Conservation (phyloP, 2,888 invertebrate genomes). For the Amphipoea lucens region DNA sequence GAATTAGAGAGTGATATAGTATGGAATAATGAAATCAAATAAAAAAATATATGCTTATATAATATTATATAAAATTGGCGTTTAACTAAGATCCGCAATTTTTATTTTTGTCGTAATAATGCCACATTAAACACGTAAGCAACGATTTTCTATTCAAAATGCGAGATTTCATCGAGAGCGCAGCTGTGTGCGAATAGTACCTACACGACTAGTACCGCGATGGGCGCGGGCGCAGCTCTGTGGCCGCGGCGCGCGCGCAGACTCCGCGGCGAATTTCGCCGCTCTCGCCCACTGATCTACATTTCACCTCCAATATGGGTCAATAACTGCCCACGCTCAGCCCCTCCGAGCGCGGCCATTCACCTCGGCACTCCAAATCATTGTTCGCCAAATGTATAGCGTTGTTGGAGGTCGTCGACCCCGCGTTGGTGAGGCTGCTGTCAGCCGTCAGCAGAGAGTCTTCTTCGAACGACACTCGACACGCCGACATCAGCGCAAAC, state of each 20-base stretch:
- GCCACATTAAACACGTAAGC: neutral
- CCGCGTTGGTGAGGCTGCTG: conserved; percentile 82
- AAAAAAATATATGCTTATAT: neutral
- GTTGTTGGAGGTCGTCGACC: conserved; percentile 85
- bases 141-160: conserved; percentile 27
- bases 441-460: conserved; percentile 76
- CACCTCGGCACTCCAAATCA: conserved; percentile 90
- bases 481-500: conserved; percentile 78
- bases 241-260: conserved; percentile 70
- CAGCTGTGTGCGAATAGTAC: conserved; percentile 46
- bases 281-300: conserved; percentile 91
- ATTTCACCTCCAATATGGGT: conserved; percentile 90
- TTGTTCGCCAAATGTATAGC: conserved; percentile 90
- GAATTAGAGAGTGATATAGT: neutral
- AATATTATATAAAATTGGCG: neutral
- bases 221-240: conserved; percentile 57
- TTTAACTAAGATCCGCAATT: neutral
- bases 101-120: conserved; percentile 7
- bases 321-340: conserved; percentile 90
- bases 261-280: conserved; percentile 88
- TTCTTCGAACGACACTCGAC: conserved; percentile 88
- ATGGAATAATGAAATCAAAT: neutral
- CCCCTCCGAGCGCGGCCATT: conserved; percentile 88
- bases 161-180: conserved; percentile 38
- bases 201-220: conserved; percentile 26